phyloP scores from a whole-genome alignment of 2,113 vertebrate genomes.

The Dicrurus megarhynchus region DNA sequence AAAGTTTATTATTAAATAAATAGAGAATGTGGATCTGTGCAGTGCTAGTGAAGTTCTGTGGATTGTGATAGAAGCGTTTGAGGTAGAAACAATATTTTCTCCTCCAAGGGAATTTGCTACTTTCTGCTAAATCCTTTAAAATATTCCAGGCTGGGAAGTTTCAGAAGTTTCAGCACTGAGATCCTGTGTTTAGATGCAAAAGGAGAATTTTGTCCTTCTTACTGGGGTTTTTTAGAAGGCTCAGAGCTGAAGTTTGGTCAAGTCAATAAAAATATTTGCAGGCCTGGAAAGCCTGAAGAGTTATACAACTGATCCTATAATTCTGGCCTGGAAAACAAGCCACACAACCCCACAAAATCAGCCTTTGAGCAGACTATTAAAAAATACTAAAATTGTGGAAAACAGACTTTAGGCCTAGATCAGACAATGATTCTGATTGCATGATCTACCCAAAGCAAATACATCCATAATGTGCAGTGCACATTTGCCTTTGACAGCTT shows the following conservation, averaged over 20 bases:
- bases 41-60: background rate
- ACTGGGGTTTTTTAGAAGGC: background rate
- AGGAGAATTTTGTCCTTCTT: background rate
- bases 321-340: background rate
- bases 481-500: slow-evolving; percentile 48
- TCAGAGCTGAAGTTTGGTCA: background rate
- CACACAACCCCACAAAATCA: background rate
- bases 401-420: background rate
- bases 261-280: background rate
- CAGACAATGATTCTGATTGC: background rate
- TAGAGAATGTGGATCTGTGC: background rate
- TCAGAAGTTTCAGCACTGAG: background rate
- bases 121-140: background rate
- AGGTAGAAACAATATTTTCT: background rate
- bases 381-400: background rate
- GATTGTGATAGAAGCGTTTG: background rate
- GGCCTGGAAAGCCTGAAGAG: background rate
- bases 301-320: background rate
- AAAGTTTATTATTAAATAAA: background rate
- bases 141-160: background rate
- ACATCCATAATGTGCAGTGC: background rate
- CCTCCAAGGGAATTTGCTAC: background rate
- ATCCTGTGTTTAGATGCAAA: background rate
- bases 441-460: background rate
- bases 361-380: background rate